These are phyloP conservation scores for Drosophila subpulchrella DNA, from an alignment of 1,140 invertebrate species.

Conservation along the genomic window DNA sequence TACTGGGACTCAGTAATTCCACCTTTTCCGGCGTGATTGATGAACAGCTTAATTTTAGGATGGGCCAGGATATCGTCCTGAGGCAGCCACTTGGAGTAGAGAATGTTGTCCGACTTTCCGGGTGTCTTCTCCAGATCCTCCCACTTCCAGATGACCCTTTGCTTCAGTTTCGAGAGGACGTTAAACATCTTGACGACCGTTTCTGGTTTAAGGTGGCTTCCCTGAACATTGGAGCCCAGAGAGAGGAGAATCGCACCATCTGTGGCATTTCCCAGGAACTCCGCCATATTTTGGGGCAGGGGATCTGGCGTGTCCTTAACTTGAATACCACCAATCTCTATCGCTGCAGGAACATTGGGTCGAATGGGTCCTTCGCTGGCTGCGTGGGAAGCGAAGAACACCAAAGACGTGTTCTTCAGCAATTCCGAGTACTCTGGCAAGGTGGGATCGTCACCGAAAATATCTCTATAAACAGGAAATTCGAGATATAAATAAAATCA, in stretches of 20 bases:
- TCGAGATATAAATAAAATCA: not conserved
- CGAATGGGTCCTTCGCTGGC: not conserved
- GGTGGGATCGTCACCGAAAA: not conserved
- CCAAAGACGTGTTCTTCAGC: not conserved
- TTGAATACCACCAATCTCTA: conserved; percentile 2
- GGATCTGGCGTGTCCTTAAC: conserved; percentile 1
- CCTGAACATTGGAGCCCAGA: conserved; percentile 2
- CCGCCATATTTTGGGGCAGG: not conserved
- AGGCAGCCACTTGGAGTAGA: conserved; percentile 2
- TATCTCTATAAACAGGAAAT: not conserved
- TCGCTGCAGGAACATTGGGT: conserved; percentile 3
- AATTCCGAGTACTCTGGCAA: not conserved
- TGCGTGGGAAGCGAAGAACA: not conserved
- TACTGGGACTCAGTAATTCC: not conserved
- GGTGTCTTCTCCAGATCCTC: conserved; percentile 6
- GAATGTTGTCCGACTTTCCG: conserved; percentile 2
- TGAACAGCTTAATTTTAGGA: not conserved
- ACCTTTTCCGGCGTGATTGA: not conserved
- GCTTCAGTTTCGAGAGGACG: conserved; percentile 1
- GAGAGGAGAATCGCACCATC: conserved; percentile 3
- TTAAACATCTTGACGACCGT: conserved; percentile 2
- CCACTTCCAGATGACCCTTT: conserved; percentile 9
- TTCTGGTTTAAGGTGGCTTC: not conserved
- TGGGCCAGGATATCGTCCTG: not conserved
- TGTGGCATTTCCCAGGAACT: not conserved